Percentiles rank a stretch among this genome's conserved stretches.
phyloP scores from a whole-genome alignment of 37 sponge, comb jelly and placozoan species.

The Oscarella lobularis region DNA sequence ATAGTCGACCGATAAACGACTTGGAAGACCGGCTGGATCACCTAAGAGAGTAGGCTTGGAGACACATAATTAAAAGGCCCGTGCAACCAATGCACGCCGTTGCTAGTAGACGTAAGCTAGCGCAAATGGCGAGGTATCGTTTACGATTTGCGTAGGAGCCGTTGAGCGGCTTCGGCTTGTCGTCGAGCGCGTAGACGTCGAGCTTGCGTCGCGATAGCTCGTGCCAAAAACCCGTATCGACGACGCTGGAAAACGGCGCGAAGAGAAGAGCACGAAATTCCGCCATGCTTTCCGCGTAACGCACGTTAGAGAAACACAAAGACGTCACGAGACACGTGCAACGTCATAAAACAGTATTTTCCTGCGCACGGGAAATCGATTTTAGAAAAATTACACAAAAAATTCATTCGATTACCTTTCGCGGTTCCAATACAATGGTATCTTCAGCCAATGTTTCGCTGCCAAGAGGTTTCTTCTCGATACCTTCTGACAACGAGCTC shows the following conservation, averaged over 20 bases:
- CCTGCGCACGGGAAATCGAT: too few relatives aligned
- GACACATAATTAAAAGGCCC: too few relatives aligned
- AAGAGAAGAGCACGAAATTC: conserved; percentile 45
- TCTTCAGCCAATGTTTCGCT: too few relatives aligned
- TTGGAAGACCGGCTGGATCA: conserved; percentile 31
- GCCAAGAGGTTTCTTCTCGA: too few relatives aligned
- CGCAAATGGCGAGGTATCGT: not conserved
- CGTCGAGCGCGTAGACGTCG: conserved; percentile 69
- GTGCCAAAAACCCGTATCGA: conserved; percentile 94
- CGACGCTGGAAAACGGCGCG: conserved; percentile 68
- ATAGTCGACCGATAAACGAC: conserved; percentile 43
- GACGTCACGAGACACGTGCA: too few relatives aligned
- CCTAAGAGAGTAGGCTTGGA: conserved; percentile 18
- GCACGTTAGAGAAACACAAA: too few relatives aligned
- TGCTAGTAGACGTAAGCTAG: not conserved
- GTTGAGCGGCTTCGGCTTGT: conserved; percentile 28
- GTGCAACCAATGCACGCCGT: not conserved
- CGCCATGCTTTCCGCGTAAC: not conserved
- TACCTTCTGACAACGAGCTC: too few relatives aligned
- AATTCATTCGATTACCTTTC: too few relatives aligned
- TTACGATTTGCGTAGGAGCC: conserved; percentile 73
- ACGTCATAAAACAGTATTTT: too few relatives aligned
- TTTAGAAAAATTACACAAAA: too few relatives aligned
- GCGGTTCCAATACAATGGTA: too few relatives aligned
- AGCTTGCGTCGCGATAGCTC: conserved; percentile 67